These are phyloP conservation scores for Xenus cinereus DNA, from an alignment of 2,113 vertebrate genomes.

Conservation along the genomic window DNA sequence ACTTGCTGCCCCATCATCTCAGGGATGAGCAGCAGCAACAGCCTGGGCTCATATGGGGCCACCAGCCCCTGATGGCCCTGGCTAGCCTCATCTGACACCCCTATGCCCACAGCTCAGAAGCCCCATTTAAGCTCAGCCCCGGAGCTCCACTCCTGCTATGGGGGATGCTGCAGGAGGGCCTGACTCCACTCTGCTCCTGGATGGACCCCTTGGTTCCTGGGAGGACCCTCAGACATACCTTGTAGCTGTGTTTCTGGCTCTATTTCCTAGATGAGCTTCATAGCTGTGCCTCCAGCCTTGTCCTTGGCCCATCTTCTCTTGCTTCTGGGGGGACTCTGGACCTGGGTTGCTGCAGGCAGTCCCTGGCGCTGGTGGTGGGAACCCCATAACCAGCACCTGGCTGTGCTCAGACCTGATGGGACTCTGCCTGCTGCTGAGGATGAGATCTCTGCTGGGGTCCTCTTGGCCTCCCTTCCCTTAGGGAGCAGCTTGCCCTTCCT, in stretches of 20 bases:
- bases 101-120: not conserved
- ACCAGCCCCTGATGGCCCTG: not conserved
- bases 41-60: rapidly evolving
- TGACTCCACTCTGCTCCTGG: not conserved
- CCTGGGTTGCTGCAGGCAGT: not conserved
- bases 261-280: not conserved
- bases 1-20: not conserved
- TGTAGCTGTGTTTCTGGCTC: not conserved
- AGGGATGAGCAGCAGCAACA: rapidly evolving
- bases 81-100: not conserved
- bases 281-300: not conserved
- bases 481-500: not conserved
- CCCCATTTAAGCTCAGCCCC: not conserved
- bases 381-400: not conserved
- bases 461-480: not conserved
- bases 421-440: not conserved
- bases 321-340: not conserved
- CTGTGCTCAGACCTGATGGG: not conserved
- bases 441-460: not conserved
- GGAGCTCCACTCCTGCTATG: rapidly evolving
- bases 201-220: not conserved
- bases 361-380: not conserved
- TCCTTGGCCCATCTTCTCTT: not conserved
- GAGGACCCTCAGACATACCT: rapidly evolving
- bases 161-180: not conserved